Base-by-base conservation (phyloP, 2,113 vertebrate genomes). In the Symphodus melops region DNA sequence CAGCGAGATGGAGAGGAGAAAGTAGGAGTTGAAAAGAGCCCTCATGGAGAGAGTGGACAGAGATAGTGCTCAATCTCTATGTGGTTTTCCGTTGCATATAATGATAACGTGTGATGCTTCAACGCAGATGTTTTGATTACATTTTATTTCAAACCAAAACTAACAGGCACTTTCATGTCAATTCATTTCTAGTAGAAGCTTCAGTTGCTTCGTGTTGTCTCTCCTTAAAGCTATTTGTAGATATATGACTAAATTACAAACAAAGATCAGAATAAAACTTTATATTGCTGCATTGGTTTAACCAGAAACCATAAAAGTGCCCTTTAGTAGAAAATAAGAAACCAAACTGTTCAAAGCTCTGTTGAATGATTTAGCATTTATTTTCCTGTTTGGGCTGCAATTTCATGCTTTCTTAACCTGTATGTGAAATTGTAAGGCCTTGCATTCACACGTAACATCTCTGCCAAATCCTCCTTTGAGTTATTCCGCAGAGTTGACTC, bases 11-110 rank as follows among this genome's bases (percentile, higher is more conserved):
- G 33, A 49, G 20, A 61, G 52, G 52, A 64, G 55, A 54, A 57
- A 19, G 67, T 58, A 51, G 66, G 62, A 77, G 66, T 41, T 68
- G 67, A 75, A 20, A 60, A 71, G 28, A 58, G 59, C 58, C 60
- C 23, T 51, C n/a, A n/a, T 74, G 28, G 28, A 78, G 23, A 62
- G 33, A 41, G 72, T 54, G 41, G 39, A 62, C 20, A n/a, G 20
- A 64, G 23, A 42, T 36, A 39, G 52, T 1, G 21, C 41, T 44
- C 53, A 57, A 11, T 37, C 41, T 74, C 11, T 33, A 44, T 67
- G 33, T 77, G 16, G 28, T 63, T 54, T 28, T 72, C 9, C 28
- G 78, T 75, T 51, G 44, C 20, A 33, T 58, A 5, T 41, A 8
- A 41, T 41, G 39, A 11, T 41, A 1, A 41, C 19, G 17, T 48